phyloP scores from a whole-genome alignment of 2,888 invertebrate genomes.

The Eumerus sabulonum region DNA sequence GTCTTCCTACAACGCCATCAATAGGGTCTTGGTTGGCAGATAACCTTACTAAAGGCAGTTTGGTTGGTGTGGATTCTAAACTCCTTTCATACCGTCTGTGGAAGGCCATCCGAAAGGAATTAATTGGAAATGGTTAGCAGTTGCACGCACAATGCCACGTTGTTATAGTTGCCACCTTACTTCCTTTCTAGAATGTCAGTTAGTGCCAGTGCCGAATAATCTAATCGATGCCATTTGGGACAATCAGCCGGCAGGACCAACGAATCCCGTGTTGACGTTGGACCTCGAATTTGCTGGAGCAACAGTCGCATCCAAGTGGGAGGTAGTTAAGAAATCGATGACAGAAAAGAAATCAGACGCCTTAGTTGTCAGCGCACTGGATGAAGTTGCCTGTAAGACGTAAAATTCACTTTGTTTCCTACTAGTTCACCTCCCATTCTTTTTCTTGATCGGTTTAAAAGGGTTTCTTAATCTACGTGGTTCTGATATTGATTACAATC shows the following conservation, averaged over 20 bases:
- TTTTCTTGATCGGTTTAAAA: slow-evolving; percentile 73
- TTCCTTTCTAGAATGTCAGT: slow-evolving; percentile 79
- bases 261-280: slow-evolving; percentile 80
- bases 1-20: slow-evolving; percentile 79
- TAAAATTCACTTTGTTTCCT: neutral
- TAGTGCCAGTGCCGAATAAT: slow-evolving; percentile 85
- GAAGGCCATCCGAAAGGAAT: slow-evolving; percentile 81
- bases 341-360: slow-evolving; percentile 82
- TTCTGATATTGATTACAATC: slow-evolving; percentile 94
- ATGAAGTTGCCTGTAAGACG: slow-evolving; percentile 91
- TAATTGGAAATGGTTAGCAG: slow-evolving; percentile 78
- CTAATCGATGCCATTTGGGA: slow-evolving; percentile 88
- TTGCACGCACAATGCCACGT: neutral
- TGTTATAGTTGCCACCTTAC: neutral
- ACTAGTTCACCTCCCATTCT: neutral
- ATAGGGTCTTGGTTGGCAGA: slow-evolving; percentile 84
- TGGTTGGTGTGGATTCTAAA: slow-evolving; percentile 86
- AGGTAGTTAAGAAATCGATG: slow-evolving; percentile 83
- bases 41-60: slow-evolving; percentile 82
- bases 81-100: slow-evolving; percentile 83
- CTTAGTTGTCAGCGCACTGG: slow-evolving; percentile 89
- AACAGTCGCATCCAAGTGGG: slow-evolving; percentile 84
- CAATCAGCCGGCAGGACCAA: slow-evolving; percentile 81
- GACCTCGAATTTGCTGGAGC: slow-evolving; percentile 81
- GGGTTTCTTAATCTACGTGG: slow-evolving; percentile 95